Evolutionary conservation across 2,797 vertebrate genomes (phyloP).

Genomic region (Labeo calbasu): DNA sequence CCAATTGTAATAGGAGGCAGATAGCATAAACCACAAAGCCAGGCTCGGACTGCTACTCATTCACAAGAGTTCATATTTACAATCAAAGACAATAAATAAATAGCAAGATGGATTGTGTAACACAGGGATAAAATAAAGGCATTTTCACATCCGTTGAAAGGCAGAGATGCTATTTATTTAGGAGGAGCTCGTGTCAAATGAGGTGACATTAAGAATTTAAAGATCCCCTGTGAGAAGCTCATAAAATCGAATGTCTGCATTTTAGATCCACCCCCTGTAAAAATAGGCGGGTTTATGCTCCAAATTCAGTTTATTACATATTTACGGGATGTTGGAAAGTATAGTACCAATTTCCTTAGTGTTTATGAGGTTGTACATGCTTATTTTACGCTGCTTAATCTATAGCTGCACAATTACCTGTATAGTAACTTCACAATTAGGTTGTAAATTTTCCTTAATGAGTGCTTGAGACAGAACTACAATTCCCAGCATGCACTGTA

Average conservation of each 20-base stretch:
- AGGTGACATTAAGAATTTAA: slow-evolving; percentile 15
- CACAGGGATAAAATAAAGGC: slow-evolving; percentile 13
- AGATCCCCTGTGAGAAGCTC: neutral
- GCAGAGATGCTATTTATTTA: slow-evolving; percentile 14
- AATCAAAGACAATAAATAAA: slow-evolving; percentile 30
- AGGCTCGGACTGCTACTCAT: slow-evolving; percentile 28
- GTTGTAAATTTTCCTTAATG: neutral
- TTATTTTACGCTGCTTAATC: neutral
- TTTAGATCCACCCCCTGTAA: slow-evolving; percentile 8
- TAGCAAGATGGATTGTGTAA: neutral
- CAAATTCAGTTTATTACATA: neutral
- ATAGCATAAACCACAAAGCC: slow-evolving; percentile 48
- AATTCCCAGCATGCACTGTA: neutral
- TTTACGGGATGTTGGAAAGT: neutral
- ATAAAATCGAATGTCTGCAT: neutral
- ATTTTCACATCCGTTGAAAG: slow-evolving; percentile 38
- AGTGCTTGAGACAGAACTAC: neutral
- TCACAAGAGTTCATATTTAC: slow-evolving; percentile 44
- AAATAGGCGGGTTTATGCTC: neutral
- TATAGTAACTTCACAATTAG: neutral
- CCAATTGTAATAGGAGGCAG: slow-evolving; percentile 54
- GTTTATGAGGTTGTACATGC: slow-evolving; percentile 1
- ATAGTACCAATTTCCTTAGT: neutral
- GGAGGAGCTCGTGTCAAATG: neutral
- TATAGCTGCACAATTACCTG: neutral